Base-by-base conservation (phyloP, 2,797 vertebrate species). In the Acanthopagrus latus region DNA sequence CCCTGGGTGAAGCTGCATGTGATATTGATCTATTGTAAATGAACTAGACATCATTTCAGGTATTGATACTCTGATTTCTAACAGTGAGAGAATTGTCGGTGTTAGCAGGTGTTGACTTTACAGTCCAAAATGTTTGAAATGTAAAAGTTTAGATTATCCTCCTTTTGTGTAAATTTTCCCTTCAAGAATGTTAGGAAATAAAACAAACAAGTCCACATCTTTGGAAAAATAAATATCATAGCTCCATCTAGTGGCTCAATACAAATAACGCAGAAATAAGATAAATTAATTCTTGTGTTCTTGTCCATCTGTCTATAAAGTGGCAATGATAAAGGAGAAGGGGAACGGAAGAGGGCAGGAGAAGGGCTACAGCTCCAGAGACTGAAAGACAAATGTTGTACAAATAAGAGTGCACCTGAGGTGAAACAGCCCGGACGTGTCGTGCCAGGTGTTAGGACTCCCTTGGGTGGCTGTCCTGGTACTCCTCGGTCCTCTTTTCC, bases 231-330 rank as follows among this genome's bases (percentile, higher is more conserved):
- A 7, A 1, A 76, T 64, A 41, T 27, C 17, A 67, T 21, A 82
- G 64, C 88, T 0, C 81, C 90, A 91, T 81, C 93, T 93, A 90
- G 88, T 89, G 94, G 75, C 58, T 51, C 3, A 0, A 85, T 41
- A 7, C 0, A n/a, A 64, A 25, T 38, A 83, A 44, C 87, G 77
- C 66, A 86, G 18, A 21, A 65, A 74, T 23, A 48, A 18, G 7
- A 51, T 8, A 38, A 8, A 38, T 38, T 9, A 7, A 5, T 52
- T 10, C 29, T 18, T 58, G 18, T 14, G 52, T 8, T 38, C 50
- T 51, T 67, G 10, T 58, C 23, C 33, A 10, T 56, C 50, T 55
- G 12, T 46, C 58, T 44, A 16, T 62, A 2, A 8, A 38, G 7
- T 38, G 33, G 33, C 69, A 18, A 10, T 16, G 0, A 9, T 5